phyloP scores from a whole-genome alignment of 2,888 invertebrate genomes.

The Notodonta dromedarius region DNA sequence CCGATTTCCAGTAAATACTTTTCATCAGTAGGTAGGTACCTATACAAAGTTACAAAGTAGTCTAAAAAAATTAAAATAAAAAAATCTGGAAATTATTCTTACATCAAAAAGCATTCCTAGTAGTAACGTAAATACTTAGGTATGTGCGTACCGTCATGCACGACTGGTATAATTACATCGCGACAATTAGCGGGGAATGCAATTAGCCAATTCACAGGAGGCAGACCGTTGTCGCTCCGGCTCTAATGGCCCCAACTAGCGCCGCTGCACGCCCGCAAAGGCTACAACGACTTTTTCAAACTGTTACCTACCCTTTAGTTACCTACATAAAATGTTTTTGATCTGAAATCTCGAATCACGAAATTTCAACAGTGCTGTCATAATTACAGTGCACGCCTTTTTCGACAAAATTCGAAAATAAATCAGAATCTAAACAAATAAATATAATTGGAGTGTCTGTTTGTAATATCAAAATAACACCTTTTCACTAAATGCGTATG shows the following conservation, averaged over 20 bases:
- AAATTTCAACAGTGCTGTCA: constrained; percentile 17
- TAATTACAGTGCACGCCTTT: neutral
- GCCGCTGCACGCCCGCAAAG: constrained; percentile 35
- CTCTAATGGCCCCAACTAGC: constrained; percentile 49
- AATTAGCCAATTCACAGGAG: constrained; percentile 52
- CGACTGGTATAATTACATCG: constrained; percentile 50
- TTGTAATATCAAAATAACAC: no score
- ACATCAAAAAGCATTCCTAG: no score
- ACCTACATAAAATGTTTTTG: constrained; percentile 21
- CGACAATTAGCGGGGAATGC: constrained; percentile 51
- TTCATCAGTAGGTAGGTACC: no score
- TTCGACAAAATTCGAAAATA: no score
- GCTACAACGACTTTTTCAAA: constrained; percentile 34
- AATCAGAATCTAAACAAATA: no score
- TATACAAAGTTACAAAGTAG: no score
- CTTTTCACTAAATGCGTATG: no score
- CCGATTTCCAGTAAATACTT: no score
- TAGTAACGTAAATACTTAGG: neutral
- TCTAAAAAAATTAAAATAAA: no score
- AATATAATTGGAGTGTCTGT: no score
- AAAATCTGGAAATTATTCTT: no score
- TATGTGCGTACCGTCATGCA: constrained; percentile 13
- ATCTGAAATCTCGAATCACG: constrained; percentile 23
- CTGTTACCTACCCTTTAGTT: constrained; percentile 17
- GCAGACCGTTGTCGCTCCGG: constrained; percentile 48